Base-by-base conservation (phyloP, 2,888 invertebrate genomes). In the Caenorhabditis angaria region DNA sequence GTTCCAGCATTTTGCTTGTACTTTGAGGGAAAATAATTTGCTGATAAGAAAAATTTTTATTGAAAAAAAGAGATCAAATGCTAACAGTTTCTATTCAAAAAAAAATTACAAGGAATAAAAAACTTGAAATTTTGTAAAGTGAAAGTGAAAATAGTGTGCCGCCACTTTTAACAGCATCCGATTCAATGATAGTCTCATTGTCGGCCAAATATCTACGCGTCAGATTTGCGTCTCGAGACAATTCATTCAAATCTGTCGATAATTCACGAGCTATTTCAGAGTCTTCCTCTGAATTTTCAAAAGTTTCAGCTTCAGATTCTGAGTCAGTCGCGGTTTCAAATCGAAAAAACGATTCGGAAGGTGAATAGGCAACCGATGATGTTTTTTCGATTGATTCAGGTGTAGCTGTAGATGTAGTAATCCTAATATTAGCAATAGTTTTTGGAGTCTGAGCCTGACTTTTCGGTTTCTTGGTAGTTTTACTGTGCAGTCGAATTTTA, bases 281-380 rank as follows among this genome's bases (percentile, higher is more conserved):
- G 24, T 61, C 29, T 35, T 70, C 65, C 20, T 63, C 66, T 47
- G 41, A 54, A 27, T 55, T 24, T 57, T 62, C 62, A 59, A 63
- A n/a, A 62, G 58, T 27, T 55, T 62, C 28, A 2, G 8, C n/a
- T 2, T 10, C 10, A 6, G 28, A 24, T 54, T 54, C 55, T 14
- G 25, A 32, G n/a, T 27, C 29, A 3, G 65, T 60, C 35, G 64
- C 56, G 27, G 65, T 63, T 53, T 71, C 71, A 51, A 66, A 71
- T 27, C 60, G 60, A 57, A 71, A 71, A 53, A 71, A 71, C n/a
- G 61, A 60, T 57, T 66, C 63, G 48, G 71, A 71, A 22, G 71
- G 71, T 10, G 71, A 71, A 57, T 71, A 71, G 18, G 66, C 51
- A 20, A 47, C 71, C 62, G 62, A 66, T 20, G 66, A 57, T 61